Evolutionary conservation across 2,888 invertebrate species (phyloP).

Genomic region (Ganaspis brasiliensis): DNA sequence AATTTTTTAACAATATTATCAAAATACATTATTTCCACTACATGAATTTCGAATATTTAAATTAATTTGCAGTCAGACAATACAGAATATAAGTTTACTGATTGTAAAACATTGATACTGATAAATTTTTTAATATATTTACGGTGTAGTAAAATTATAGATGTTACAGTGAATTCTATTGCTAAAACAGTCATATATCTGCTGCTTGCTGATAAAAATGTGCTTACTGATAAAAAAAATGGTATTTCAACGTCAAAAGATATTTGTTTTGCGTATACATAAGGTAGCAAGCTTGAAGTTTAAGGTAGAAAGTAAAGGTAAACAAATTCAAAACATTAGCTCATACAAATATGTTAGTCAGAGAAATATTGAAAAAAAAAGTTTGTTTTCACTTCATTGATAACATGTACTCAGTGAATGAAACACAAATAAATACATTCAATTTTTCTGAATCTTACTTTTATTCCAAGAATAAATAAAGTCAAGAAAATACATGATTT

Average conservation of each 20-base stretch:
- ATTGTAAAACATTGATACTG: neutral
- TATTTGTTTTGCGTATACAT: slow-evolving; percentile 2
- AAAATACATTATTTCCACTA: too few species aligned
- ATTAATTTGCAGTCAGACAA: neutral
- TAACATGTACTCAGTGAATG: neutral
- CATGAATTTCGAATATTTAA: too few species aligned
- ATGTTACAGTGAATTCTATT: neutral
- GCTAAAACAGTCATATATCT: slow-evolving; percentile 7
- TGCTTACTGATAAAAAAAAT: slow-evolving; percentile 36
- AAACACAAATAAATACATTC: neutral
- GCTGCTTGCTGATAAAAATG: slow-evolving; percentile 16
- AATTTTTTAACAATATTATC: too few species aligned
- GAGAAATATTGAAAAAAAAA: neutral
- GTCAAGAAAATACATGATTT: neutral
- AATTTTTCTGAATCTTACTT: neutral
- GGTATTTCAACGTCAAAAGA: slow-evolving; percentile 35
- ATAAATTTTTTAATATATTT: slow-evolving; percentile 9
- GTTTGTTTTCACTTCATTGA: neutral
- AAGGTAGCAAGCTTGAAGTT: neutral
- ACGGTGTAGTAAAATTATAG: neutral
- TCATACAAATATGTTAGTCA: neutral
- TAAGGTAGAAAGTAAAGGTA: slow-evolving; percentile 18
- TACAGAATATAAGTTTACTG: neutral
- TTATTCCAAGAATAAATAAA: slow-evolving; percentile 6
- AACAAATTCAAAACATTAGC: neutral